phyloP scores from a whole-genome alignment of 2,113 vertebrate species.

The Hippoglossus stenolepis region DNA sequence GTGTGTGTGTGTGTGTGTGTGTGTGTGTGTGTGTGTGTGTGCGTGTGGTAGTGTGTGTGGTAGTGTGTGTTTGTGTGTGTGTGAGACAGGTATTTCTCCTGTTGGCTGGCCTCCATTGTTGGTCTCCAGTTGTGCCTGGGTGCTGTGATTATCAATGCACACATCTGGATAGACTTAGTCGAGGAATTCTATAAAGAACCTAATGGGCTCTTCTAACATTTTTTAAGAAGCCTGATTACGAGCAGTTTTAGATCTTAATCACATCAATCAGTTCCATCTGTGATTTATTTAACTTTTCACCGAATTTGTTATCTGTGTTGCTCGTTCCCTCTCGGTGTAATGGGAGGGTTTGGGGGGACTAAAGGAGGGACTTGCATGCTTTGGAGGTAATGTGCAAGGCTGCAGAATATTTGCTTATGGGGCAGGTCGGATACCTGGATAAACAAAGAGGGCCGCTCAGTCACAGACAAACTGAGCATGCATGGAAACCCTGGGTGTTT shows the following conservation, averaged over 20 bases:
- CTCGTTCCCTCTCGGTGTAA: constrained; percentile 36
- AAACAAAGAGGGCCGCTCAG: constrained; percentile 2
- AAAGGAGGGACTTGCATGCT: neutral
- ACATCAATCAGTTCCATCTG: constrained; percentile 79
- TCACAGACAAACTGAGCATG: neutral
- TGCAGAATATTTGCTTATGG: constrained; percentile 36
- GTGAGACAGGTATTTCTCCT: constrained; percentile 46
- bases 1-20: constrained; percentile 29
- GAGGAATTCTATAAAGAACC: constrained; percentile 81
- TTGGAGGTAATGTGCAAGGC: constrained; percentile 8
- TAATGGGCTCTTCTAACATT: constrained; percentile 80
- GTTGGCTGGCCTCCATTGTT: constrained; percentile 44
- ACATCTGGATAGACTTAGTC: constrained; percentile 83
- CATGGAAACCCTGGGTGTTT: constrained; percentile 6
- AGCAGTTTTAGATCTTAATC: constrained; percentile 75
- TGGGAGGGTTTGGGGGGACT: neutral
- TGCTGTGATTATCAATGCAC: constrained; percentile 75
- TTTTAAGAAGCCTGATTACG: constrained; percentile 78
- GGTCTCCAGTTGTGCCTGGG: constrained; percentile 52
- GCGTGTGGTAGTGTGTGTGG: neutral
- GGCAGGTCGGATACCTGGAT: constrained; percentile 19
- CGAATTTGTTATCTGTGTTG: constrained; percentile 56
- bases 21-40: constrained; percentile 38
- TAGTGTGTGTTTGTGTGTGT: constrained; percentile 39
- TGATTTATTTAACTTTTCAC: constrained; percentile 67